Conservation (phyloP, 1,140 invertebrate genomes). For the Cylas formicarius region DNA sequence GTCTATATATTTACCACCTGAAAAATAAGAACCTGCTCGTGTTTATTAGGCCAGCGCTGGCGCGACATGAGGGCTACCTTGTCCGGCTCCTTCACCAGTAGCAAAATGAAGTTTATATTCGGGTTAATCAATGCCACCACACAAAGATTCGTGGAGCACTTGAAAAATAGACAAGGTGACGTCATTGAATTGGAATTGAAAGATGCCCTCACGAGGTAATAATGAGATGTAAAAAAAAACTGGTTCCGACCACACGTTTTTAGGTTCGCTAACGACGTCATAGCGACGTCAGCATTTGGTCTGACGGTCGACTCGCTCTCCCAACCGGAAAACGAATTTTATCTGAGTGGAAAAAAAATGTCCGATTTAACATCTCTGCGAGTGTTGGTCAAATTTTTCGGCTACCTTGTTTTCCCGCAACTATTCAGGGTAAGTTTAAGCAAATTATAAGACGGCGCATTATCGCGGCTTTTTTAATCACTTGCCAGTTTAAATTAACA, state of each 20-base stretch:
- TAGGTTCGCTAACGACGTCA: constrained; percentile 49
- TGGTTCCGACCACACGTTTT: too few species aligned
- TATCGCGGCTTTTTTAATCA: neutral
- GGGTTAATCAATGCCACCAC: constrained; percentile 32
- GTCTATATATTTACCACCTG: too few species aligned
- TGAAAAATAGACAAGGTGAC: constrained; percentile 23
- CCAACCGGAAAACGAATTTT: constrained; percentile 46
- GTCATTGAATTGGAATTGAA: constrained; percentile 27
- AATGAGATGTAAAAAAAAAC: too few species aligned
- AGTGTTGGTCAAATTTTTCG: constrained; percentile 8
- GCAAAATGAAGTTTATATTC: constrained; percentile 42
- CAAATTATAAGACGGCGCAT: constrained; percentile 3
- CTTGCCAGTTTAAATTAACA: neutral
- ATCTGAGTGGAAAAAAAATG: constrained; percentile 40
- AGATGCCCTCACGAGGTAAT: constrained; percentile 20
- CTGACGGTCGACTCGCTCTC: constrained; percentile 48
- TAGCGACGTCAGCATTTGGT: constrained; percentile 49
- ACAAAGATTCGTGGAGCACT: constrained; percentile 32
- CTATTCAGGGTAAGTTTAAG: constrained; percentile 17
- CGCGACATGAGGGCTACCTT: constrained; percentile 38
- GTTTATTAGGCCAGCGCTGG: constrained; percentile 42
- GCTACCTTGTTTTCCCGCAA: neutral
- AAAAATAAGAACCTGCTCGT: too few species aligned
- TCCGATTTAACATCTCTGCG: constrained; percentile 8
- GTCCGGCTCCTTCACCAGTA: constrained; percentile 41